A percentile compares a stretch with the other conserved stretches of the same genome.
phyloP scores from a whole-genome alignment of 2,888 invertebrate species.

The Epirrita christyi region DNA sequence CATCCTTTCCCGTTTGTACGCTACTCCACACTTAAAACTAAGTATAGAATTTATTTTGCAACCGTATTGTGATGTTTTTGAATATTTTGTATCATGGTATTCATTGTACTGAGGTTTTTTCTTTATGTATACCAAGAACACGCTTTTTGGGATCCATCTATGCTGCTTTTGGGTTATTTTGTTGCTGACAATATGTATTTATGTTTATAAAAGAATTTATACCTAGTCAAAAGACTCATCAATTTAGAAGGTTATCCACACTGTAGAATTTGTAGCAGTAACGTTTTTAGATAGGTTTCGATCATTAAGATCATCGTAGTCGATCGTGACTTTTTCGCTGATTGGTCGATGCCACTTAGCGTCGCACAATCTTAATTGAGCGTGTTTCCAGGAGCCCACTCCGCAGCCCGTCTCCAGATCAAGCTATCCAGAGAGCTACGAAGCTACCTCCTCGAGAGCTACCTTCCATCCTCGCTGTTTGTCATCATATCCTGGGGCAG shows the following conservation, averaged over 20 bases:
- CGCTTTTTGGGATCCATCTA: not conserved
- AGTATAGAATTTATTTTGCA: too few relatives aligned
- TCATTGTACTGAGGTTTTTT: not conserved
- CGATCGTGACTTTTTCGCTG: not conserved
- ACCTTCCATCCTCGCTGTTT: constrained; percentile 86
- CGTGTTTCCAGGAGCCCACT: constrained; percentile 81
- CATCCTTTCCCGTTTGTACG: not conserved
- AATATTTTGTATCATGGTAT: too few relatives aligned
- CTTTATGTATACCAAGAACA: not conserved
- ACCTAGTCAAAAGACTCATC: too few relatives aligned
- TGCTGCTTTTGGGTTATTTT: too few relatives aligned
- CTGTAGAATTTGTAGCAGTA: too few relatives aligned
- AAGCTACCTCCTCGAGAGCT: constrained; percentile 86
- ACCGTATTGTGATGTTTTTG: too few relatives aligned
- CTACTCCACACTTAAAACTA: not conserved
- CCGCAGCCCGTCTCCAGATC: constrained; percentile 85
- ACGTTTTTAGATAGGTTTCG: not conserved
- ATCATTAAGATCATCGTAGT: not conserved
- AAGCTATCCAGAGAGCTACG: constrained; percentile 86
- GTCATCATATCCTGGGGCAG: constrained; percentile 88
- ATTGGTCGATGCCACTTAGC: constrained; percentile 1
- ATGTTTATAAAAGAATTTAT: too few relatives aligned
- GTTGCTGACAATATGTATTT: too few relatives aligned
- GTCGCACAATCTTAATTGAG: constrained; percentile 17
- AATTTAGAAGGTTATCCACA: too few relatives aligned